A percentile compares a stretch with the other conserved stretches of the same genome.
phyloP scores from a whole-genome alignment of 2,888 invertebrate species.

The Acronicta alni region DNA sequence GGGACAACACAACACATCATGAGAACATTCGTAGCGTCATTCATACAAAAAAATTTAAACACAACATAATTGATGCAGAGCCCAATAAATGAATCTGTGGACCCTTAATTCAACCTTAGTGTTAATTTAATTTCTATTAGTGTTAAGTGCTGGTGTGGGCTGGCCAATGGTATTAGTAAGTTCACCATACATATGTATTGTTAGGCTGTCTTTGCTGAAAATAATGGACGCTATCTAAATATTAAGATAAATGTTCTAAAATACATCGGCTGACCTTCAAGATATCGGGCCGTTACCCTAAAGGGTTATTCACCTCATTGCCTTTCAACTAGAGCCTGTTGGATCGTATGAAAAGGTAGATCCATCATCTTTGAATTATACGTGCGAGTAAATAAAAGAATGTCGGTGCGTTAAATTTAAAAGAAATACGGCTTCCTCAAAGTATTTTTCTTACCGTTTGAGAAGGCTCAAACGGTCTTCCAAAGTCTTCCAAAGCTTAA shows the following conservation, averaged over 20 bases:
- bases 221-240: conserved; percentile 11
- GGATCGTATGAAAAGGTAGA: conserved; percentile 14
- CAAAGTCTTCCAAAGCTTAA: background rate
- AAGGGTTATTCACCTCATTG: conserved; percentile 10
- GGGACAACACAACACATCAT: conserved; percentile 10
- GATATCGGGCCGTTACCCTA: conserved; percentile 20
- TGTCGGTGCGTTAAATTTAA: background rate
- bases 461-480: background rate
- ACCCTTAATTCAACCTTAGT: background rate
- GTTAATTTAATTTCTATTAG: background rate
- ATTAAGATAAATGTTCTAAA: conserved; percentile 20
- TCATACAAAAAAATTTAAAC: too few relatives aligned
- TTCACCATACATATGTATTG: background rate
- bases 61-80: too few relatives aligned
- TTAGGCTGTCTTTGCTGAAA: background rate
- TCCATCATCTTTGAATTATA: conserved; percentile 13
- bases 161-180: background rate
- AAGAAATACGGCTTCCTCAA: background rate
- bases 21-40: background rate
- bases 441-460: conserved; percentile 2
- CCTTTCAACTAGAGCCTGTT: conserved; percentile 23
- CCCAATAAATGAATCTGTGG: too few relatives aligned
- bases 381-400: background rate
- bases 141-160: background rate
- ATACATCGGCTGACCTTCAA: conserved; percentile 17